Evolutionary conservation across 1,140 invertebrate species (phyloP), one percentile per base, ranked within the genome.

Genomic region (Drosophila willistoni): DNA sequence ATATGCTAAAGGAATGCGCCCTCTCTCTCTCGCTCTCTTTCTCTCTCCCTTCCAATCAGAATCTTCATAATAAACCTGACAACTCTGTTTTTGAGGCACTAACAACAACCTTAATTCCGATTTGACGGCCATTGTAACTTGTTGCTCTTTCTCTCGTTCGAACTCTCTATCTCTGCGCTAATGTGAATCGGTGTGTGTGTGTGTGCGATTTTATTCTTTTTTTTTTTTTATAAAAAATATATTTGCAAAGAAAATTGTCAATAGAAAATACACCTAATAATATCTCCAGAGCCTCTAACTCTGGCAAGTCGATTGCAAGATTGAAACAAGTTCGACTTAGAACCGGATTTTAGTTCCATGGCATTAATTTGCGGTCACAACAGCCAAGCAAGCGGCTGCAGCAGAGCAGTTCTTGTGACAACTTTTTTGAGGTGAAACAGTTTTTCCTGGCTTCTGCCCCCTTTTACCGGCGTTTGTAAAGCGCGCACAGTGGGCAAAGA

Each of bases 61-160:
- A 55, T 73, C 68, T 73, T 60, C 44, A 63, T 61, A 51, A 22
- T 64, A 59, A 56, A 79, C 66, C 81, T 87, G 68, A 69, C 54
- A 64, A 71, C 74, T 70, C 19, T 77, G 73, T 74, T 68, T 74
- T 34, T 57, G 55, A 59, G 84, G 83, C 83, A 51, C 44, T 51
- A 51, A 51, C 44, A 47, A 47, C 44, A 51, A 51, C 44, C 44
- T 51, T 51, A 86, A 86, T 84, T 72, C 83, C 83, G 59, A 76
- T 86, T 68, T 61, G 73, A 81, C 81, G 78, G 81, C 81, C 81
- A 85, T 86, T 86, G 76, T 84, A 86, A 86, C 83, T 86, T 86
- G 83, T 86, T 86, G 83, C 83, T 86, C 73, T 51, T 19, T 73
- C 72, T 61, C 69, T 64, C 70, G 60, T 72, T 5, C 22, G 25